These are phyloP conservation scores for Drosophila sucinea DNA, from an alignment of 1,140 invertebrate species.

Conservation along the genomic window DNA sequence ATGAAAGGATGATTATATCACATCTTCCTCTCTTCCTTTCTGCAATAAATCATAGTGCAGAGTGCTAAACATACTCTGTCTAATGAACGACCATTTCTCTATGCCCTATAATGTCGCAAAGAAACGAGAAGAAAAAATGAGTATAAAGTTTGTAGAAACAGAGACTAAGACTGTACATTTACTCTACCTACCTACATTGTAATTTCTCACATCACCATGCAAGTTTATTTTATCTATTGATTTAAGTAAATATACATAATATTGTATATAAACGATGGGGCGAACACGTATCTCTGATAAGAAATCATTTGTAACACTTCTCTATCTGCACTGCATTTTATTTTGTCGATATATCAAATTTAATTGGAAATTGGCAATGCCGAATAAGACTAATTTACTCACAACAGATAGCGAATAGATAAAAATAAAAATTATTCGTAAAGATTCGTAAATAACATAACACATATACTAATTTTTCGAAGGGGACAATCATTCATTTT, in stretches of 20 bases:
- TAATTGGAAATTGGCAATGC: conserved; percentile 34
- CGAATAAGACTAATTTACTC: background rate
- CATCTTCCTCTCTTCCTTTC: no score
- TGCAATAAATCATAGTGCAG: no score
- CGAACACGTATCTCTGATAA: conserved; percentile 9
- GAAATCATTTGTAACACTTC: background rate
- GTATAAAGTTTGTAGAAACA: conserved; percentile 44
- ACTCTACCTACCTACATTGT: background rate
- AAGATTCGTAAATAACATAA: background rate
- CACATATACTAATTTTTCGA: background rate
- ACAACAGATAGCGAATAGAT: conserved; percentile 3
- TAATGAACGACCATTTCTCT: no score
- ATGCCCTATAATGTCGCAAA: background rate
- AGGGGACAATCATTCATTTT: background rate
- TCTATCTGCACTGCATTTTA: background rate
- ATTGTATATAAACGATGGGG: background rate
- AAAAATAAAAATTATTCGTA: background rate
- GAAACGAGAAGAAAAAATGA: conserved; percentile 55
- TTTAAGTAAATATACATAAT: conserved; percentile 1
- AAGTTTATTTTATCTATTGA: conserved; percentile 2
- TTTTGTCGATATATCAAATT: conserved; percentile 43
- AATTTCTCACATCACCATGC: background rate
- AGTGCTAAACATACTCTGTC: no score
- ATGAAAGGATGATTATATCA: no score
- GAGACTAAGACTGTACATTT: background rate